These are phyloP conservation scores for Cyanoderma ruficeps DNA, from an alignment of 2,113 vertebrate species.

Conservation along the genomic window DNA sequence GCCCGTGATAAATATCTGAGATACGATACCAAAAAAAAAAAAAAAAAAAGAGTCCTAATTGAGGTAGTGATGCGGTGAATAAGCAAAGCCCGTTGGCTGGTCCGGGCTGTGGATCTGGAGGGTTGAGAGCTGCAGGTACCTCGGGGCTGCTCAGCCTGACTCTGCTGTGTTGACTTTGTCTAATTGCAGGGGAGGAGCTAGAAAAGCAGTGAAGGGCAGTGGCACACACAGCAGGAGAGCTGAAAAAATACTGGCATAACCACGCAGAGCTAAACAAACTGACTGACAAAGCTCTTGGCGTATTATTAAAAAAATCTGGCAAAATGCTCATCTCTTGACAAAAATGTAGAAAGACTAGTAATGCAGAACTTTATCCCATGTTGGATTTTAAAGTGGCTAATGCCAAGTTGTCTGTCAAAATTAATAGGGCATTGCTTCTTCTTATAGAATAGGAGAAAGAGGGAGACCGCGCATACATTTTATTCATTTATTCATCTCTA, in stretches of 20 bases:
- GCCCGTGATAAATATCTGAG: constrained; percentile 71
- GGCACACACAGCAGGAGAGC: constrained; percentile 75
- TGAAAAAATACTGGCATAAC: constrained; percentile 68
- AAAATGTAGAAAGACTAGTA: constrained; percentile 72
- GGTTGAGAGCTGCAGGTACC: constrained; percentile 83
- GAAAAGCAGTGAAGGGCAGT: constrained; percentile 69
- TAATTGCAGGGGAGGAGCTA: constrained; percentile 98
- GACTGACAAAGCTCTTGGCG: constrained; percentile 74
- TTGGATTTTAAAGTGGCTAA: constrained; percentile 76
- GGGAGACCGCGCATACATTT: constrained; percentile 17
- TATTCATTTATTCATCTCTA: constrained; percentile 79
- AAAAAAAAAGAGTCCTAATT: constrained; percentile 66
- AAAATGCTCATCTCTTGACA: constrained; percentile 76
- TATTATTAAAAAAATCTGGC: constrained; percentile 77
- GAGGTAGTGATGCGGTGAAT: constrained; percentile 64
- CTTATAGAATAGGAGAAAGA: constrained; percentile 65
- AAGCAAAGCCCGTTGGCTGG: constrained; percentile 66
- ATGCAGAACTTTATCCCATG: constrained; percentile 77
- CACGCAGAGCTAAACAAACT: constrained; percentile 70
- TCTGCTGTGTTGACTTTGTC: constrained; percentile 93
- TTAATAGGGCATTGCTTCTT: constrained; percentile 78
- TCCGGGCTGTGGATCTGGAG: constrained; percentile 50
- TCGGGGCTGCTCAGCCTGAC: constrained; percentile 78
- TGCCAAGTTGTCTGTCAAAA: constrained; percentile 82
- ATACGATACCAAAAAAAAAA: constrained; percentile 3